Evolutionary conservation across 2,888 invertebrate species (phyloP), one percentile per base, ranked within the genome.

Genomic region (Altica lythri): DNA sequence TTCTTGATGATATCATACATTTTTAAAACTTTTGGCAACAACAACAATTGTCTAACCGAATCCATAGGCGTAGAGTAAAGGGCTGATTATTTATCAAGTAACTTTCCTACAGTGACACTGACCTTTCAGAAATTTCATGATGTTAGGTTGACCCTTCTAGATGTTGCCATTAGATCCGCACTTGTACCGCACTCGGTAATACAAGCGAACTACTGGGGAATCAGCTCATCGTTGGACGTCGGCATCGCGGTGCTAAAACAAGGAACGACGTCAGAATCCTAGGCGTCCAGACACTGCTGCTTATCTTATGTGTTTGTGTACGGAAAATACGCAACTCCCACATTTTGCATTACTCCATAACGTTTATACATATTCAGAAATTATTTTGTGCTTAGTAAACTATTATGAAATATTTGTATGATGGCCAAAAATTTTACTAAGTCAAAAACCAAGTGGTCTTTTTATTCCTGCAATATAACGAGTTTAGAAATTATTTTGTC

Each of bases 61-160:
- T 30, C 25, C 42, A 53, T 9, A 6, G 46, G 22, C 46, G 48
- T 43, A 29, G 27, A 3, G 5, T 12, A 6, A 27, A 48, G 43
- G 45, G 37, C 14, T 6, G 16, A 34, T 35, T 35, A 46, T 37
- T 8, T 10, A 6, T 12, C 30, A 48, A 40, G 34, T 25, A 12
- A n/a, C 14, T 18, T 16, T 18, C n/a, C 13, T 29, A 12, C 30
- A 32, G 27, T 35, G 51, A 47, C 51, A 66, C 67, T 64, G 65
- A 67, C 68, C 67, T 68, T 65, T 61, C 45, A 62, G 59, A 59
- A 65, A 59, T 64, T 66, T 65, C 68, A 68, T 66, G 56, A 59
- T 63, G 48, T 54, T 57, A 53, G 35, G 46, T 55, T 34, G 38
- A 29, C 42, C 27, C 27, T 27, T 50, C 48, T 52, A 49, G 40